phyloP scores from a whole-genome alignment of 2,113 vertebrate species.

The Aleadryas rufinucha region DNA sequence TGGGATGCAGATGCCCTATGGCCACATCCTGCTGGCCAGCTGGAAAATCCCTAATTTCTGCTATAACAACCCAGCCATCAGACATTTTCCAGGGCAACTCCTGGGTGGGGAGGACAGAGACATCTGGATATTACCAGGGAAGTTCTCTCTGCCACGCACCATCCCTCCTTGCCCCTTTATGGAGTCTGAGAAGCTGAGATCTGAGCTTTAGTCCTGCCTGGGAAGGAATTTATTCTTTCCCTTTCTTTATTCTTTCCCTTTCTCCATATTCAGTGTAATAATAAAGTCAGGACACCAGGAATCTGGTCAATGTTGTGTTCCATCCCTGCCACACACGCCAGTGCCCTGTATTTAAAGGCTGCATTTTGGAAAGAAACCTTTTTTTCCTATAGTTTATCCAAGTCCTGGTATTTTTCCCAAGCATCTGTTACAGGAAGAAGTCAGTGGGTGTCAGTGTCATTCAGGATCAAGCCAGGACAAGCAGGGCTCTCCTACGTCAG shows the following conservation, averaged over 20 bases:
- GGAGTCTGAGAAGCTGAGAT: background rate
- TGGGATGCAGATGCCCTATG: background rate
- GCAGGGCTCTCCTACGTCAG: background rate
- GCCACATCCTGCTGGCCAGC: background rate
- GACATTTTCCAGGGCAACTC: background rate
- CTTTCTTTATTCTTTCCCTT: background rate
- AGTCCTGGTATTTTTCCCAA: background rate
- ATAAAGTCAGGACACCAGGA: background rate
- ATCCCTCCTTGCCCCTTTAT: background rate
- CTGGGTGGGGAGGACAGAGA: background rate
- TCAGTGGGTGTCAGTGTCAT: background rate
- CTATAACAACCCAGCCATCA: background rate
- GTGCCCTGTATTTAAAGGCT: background rate
- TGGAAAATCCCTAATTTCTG: background rate
- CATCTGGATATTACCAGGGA: too few species aligned
- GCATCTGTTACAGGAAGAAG: background rate
- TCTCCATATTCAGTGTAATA: background rate
- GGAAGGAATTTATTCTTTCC: background rate
- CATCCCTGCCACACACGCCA: background rate
- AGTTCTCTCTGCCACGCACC: background rate
- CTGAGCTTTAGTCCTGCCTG: background rate
- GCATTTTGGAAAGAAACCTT: background rate
- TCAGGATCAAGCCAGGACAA: conserved; percentile 6
- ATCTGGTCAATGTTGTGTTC: background rate
- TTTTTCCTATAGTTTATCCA: background rate